Conservation (phyloP, 2,888 invertebrate species). For the Apoda limacodes region DNA sequence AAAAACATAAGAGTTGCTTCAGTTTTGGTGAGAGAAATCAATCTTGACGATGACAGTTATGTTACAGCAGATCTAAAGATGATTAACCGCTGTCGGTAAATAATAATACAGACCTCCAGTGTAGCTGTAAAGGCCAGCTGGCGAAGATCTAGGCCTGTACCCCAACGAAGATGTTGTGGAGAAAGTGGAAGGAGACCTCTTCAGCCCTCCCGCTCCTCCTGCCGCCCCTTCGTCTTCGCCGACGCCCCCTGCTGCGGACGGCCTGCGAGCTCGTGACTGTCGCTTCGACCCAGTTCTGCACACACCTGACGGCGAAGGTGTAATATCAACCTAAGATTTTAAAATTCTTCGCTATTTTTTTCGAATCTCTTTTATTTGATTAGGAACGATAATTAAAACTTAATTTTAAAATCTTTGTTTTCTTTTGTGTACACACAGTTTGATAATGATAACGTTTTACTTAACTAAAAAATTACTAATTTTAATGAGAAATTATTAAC, state of each 20-base stretch:
- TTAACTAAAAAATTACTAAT: too few species aligned
- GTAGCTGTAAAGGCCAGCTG: constrained; percentile 82
- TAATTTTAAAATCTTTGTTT: too few species aligned
- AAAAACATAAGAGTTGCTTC: too few species aligned
- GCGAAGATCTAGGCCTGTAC: constrained; percentile 79
- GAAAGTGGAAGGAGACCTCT: constrained; percentile 52
- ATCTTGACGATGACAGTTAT: not conserved
- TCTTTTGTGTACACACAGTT: too few species aligned
- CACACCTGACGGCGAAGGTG: constrained; percentile 57
- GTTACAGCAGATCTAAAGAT: not conserved
- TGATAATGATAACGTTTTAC: too few species aligned
- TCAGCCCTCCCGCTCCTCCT: constrained; percentile 26
- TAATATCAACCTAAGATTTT: too few species aligned
- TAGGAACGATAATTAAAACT: too few species aligned
- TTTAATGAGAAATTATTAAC: too few species aligned
- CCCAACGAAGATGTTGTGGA: constrained; percentile 58
- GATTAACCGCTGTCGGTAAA: constrained; percentile 1
- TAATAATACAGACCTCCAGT: constrained; percentile 63
- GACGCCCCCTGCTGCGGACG: constrained; percentile 41
- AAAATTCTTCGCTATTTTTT: too few species aligned
- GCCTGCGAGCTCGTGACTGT: constrained; percentile 57
- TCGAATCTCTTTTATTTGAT: too few species aligned
- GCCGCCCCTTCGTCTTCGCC: constrained; percentile 32
- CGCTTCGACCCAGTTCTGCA: constrained; percentile 64
- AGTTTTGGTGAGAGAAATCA: too few species aligned